Conservation (phyloP, 2,888 invertebrate species). For the Alsophila aescularia region DNA sequence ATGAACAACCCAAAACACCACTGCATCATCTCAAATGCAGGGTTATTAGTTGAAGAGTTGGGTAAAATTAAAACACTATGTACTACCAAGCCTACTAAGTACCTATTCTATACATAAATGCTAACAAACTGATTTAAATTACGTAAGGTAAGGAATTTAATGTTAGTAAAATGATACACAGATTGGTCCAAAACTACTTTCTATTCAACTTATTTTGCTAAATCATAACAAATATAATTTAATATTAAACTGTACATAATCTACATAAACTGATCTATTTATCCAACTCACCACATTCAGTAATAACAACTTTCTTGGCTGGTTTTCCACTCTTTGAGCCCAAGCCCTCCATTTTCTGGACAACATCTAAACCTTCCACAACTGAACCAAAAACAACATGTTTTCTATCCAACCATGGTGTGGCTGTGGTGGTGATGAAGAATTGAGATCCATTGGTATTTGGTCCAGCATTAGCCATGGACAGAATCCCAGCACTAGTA, state of each 20-base stretch:
- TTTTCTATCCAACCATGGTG: slow-evolving; percentile 96
- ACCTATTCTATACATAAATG: not conserved
- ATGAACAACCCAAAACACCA: too few species aligned
- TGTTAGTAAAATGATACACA: not conserved
- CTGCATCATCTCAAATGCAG: too few species aligned
- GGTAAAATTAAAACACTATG: too few species aligned
- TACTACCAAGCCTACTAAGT: too few species aligned
- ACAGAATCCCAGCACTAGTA: slow-evolving; percentile 93
- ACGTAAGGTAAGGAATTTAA: not conserved
- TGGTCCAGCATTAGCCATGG: slow-evolving; percentile 98
- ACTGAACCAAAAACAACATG: slow-evolving; percentile 98
- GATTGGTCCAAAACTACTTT: slow-evolving; percentile 7
- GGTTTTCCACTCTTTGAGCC: slow-evolving; percentile 95
- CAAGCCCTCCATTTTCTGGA: slow-evolving; percentile 92
- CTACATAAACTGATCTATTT: slow-evolving; percentile 36
- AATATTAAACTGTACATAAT: slow-evolving; percentile 19
- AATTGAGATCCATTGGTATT: slow-evolving; percentile 99
- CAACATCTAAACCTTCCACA: slow-evolving; percentile 95
- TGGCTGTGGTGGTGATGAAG: slow-evolving; percentile 97
- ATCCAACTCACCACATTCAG: slow-evolving; percentile 92
- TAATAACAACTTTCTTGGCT: slow-evolving; percentile 90
- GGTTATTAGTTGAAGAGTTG: too few species aligned
- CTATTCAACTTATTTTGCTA: slow-evolving; percentile 23
- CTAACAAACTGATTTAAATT: not conserved
- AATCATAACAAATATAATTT: not conserved